Base-by-base conservation (phyloP, 1,140 invertebrate species). In the Mamestra configurata region DNA sequence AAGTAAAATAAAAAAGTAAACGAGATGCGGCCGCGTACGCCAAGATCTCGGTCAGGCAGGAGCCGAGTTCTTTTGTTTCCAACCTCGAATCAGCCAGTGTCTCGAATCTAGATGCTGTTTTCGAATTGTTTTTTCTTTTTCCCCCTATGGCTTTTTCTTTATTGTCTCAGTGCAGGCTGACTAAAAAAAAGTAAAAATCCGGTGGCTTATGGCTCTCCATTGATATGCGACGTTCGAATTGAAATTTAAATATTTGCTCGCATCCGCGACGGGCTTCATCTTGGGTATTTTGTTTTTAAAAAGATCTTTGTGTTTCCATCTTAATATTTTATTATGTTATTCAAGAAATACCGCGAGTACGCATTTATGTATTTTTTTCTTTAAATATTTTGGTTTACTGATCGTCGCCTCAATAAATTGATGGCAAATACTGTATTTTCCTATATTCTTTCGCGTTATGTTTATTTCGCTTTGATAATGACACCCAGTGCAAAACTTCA, bases 241-340 rank as follows among this genome's bases (percentile, higher is more conserved):
- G 92, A 94, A 94, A 94, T 94, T 94, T 93, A 94, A 94, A 94
- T 94, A 94, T 94, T 93, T 94, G 91, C 93, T 89, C 78, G 90
- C 88, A 88, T 89, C 86, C 90, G 86, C 89, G 88, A 90, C 84
- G 87, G 86, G 85, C 88, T 91, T 86, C 92, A 91, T 93, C 90
- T 83, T 79, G 88, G 80, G 88, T 88, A 89, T 92, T 92, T 90
- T 88, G 87, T 88, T 93, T 91, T 90, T 86, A 88, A 91, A 90
- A 86, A 82, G 82, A 91, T 90, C 84, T 88, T 80, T 80, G 77
- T 90, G 88, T 90, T 92, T 88, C 88, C 88, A 91, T 90, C 89
- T 92, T 89, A 90, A 91, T 90, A 92, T 94, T 77, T 94, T 92
- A 90, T 92, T 92, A 88, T 90, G 88, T 92, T 92, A 88, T 80